Conservation (phyloP, 2,113 vertebrate genomes). For the Heloderma charlesbogerti region DNA sequence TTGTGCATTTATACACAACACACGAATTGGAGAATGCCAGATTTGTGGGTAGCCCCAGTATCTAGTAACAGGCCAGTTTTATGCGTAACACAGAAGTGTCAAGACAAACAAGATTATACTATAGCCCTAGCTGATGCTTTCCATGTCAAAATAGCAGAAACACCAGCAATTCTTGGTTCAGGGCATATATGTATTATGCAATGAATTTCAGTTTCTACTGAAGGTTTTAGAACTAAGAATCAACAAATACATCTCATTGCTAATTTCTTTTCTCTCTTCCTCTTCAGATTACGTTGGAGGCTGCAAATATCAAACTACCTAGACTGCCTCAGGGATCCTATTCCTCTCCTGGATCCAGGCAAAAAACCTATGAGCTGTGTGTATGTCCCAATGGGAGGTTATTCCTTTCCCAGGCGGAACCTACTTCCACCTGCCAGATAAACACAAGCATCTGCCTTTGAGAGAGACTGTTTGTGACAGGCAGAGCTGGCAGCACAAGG, state of each 20-base stretch:
- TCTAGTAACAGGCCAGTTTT: background rate
- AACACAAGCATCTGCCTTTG: conserved; percentile 95
- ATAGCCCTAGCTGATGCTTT: background rate
- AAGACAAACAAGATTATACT: background rate
- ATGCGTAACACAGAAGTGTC: background rate
- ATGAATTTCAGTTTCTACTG: background rate
- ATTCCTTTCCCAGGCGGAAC: conserved; percentile 95
- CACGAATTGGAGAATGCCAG: background rate
- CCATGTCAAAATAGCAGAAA: background rate
- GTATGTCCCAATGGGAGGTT: conserved; percentile 94
- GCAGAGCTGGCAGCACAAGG: conserved; percentile 67
- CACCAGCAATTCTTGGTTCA: background rate
- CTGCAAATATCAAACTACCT: conserved; percentile 91
- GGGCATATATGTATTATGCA: background rate
- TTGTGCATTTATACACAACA: background rate
- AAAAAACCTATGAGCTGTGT: conserved; percentile 97
- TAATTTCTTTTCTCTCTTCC: conserved; percentile 48
- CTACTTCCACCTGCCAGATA: conserved; percentile 95
- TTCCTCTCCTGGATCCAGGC: conserved; percentile 87
- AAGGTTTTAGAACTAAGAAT: conserved; percentile 12
- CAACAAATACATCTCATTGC: background rate
- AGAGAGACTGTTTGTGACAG: conserved; percentile 70
- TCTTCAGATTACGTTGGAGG: conserved; percentile 92
- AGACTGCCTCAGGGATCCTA: conserved; percentile 93
- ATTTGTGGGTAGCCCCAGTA: background rate